Base-by-base conservation (phyloP, 2,888 invertebrate genomes). In the Tryphoninae sp. region DNA sequence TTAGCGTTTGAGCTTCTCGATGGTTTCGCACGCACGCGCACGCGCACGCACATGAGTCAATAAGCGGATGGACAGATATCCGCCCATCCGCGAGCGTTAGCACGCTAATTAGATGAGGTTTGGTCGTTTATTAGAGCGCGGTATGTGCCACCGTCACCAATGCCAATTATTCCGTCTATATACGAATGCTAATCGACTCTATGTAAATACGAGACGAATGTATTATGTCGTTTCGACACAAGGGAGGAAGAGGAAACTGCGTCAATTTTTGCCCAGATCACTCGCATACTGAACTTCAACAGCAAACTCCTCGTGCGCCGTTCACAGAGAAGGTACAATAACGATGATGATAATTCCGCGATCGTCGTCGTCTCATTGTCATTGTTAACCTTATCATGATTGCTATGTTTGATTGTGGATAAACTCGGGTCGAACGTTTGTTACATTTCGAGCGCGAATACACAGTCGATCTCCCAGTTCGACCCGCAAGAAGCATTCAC, bases 91-190 rank as follows among this genome's bases (percentile, higher is more conserved):
- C 9, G 58, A 51, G 64, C 72, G 51, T 69, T 77, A 65, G 58
- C 45, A 45, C 53, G 86, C 86, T 89, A 89, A 90, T 89, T 89
- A 88, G 88, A 88, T 88, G 87, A 89, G 89, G 89, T 89, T 89
- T 86, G 86, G 83, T 80, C 87, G 86, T 89, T 88, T 87, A 87
- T 88, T 88, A 87, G 86, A 83, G 81, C 84, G 78, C 72, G 67
- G 53, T 69, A 69, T 69, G 64, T 55, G 26, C 55, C 9, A 23
- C 55, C 69, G 78, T 69, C 71, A 78, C 72, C 83, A 85, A 83
- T 83, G 82, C 84, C 89, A 88, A 88, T 89, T 89, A 86, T 84
- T 83, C 84, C 80, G 26, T 67, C 85, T 83, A 81, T 82, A 78
- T 73, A 78, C 85, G 86, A 86, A 89, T 87, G 86, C 88, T 89